Evolutionary conservation across 1,140 invertebrate genomes (phyloP).

Genomic region (Aricia agestis): DNA sequence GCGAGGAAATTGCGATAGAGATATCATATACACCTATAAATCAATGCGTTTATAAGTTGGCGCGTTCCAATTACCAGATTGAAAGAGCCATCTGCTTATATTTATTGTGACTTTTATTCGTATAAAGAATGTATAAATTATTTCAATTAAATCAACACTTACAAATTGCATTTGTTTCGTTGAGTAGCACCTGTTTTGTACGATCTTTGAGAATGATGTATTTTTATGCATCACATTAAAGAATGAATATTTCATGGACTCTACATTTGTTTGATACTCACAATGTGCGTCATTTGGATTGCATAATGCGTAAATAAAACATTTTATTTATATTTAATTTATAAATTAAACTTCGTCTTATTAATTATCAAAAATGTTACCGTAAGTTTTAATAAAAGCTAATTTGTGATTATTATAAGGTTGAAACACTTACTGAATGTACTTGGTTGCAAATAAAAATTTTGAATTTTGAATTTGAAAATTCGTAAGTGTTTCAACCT

Average conservation of each 20-base stretch:
- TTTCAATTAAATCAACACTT: background rate
- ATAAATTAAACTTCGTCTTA: no score
- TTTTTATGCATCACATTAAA: background rate
- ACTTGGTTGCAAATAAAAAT: no score
- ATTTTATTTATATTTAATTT: no score
- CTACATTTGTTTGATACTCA: background rate
- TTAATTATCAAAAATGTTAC: no score
- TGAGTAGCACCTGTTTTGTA: background rate
- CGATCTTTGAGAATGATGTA: background rate
- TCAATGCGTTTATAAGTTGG: constrained; percentile 16
- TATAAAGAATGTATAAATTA: background rate
- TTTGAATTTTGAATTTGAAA: no score
- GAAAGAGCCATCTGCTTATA: background rate
- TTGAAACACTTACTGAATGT: no score
- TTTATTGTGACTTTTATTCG: background rate
- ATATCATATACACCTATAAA: constrained; percentile 21
- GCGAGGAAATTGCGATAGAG: constrained; percentile 24
- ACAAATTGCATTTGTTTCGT: background rate
- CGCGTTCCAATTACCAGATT: background rate
- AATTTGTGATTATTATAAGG: no score
- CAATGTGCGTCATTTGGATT: background rate
- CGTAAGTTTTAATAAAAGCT: no score
- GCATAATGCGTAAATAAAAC: no score
- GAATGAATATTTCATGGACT: background rate
- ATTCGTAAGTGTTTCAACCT: no score